These are phyloP conservation scores for Macrobrachium nipponense DNA, from an alignment of 1,140 invertebrate genomes.

Conservation along the genomic window DNA sequence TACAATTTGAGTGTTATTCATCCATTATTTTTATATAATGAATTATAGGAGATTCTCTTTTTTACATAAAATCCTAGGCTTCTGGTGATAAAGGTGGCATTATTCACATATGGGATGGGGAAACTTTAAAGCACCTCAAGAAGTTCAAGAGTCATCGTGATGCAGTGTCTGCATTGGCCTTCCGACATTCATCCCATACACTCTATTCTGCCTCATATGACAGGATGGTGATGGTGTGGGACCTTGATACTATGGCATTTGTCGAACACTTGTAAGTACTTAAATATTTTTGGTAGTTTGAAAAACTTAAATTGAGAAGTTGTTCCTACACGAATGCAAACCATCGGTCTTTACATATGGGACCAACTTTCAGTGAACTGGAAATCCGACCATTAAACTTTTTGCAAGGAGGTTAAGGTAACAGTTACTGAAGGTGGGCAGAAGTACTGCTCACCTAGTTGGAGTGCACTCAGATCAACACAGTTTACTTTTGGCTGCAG, in stretches of 20 bases:
- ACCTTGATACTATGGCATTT: constrained; percentile 94
- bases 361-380: too few relatives aligned
- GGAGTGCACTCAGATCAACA: too few relatives aligned
- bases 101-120: constrained; percentile 87
- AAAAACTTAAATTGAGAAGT: too few relatives aligned
- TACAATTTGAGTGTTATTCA: not conserved
- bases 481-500: too few relatives aligned
- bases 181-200: constrained; percentile 88
- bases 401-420: too few relatives aligned
- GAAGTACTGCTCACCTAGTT: too few relatives aligned
- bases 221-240: constrained; percentile 89
- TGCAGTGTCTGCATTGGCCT: constrained; percentile 82
- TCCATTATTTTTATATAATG: not conserved
- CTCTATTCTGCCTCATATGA: constrained; percentile 88
- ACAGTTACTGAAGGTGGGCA: too few relatives aligned
- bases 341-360: too few relatives aligned
- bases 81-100: constrained; percentile 81
- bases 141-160: constrained; percentile 85
- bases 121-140: constrained; percentile 81
- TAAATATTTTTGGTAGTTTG: too few relatives aligned
- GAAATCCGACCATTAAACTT: too few relatives aligned
- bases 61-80: constrained; percentile 68
- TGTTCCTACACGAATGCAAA: too few relatives aligned
- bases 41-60: not conserved
- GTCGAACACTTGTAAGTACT: constrained; percentile 88